Base-by-base conservation (phyloP, 2,113 vertebrate genomes). In the Scomber scombrus region DNA sequence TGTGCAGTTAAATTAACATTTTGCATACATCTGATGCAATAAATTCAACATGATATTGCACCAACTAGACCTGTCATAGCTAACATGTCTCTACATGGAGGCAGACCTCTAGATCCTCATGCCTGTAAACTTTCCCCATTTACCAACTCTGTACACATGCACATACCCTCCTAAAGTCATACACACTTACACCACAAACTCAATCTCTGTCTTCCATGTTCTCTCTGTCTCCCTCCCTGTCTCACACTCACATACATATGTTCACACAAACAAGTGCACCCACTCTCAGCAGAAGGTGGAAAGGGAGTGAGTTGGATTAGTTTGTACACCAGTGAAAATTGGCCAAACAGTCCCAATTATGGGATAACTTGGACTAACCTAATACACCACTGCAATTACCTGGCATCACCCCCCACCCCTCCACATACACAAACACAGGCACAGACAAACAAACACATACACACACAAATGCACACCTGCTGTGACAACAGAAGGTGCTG, bases 351-450 rank as follows among this genome's bases (percentile, higher is more conserved):
- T 93, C 93, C 92, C 93, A 95, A 95, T 95, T 95, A 95, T 91
- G 88, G 87, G 88, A 86, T 89, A 92, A 93, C 89, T 93, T 93
- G 85, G 75, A 88, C 88, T 92, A 93, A 93, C 90, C 94, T 91
- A 93, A 94, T 94, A 94, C 92, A 94, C 91, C 91, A 93, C 90
- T 90, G 93, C 94, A 95, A 95, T 95, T 94, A 95, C 94, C 92
- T 91, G 91, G 93, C 91, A 91, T 85, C 89, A 89, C 65, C 65
- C 82, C 49, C 64, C 66, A 70, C 86, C 46, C 82, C 70, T 31
- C 71, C 60, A 49, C 75, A 69, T 67, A 81, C 78, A 68, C 63
- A 77, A 84, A 76, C 73, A 74, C 76, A 73, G 29, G 47, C 71
- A 66, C 71, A 21, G 52, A 75, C 72, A 63, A 71, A 88, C 79